These are phyloP conservation scores for Melanaphis sacchari DNA, from an alignment of 1,140 invertebrate species.

Conservation along the genomic window DNA sequence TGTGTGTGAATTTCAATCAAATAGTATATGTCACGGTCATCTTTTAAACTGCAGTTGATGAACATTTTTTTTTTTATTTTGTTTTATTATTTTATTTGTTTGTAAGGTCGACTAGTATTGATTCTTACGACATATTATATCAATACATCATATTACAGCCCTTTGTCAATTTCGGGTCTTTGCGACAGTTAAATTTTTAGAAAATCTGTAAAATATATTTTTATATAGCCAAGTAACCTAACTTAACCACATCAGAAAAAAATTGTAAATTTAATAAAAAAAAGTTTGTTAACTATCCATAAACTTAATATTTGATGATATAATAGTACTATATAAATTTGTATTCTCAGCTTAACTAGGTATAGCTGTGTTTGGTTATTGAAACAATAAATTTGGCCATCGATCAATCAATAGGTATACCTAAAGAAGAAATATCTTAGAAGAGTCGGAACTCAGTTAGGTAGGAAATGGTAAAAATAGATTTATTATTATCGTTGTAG, in stretches of 20 bases:
- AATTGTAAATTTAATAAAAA: not conserved
- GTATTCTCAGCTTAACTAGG: not conserved
- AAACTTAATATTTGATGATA: not conserved
- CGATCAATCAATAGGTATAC: not conserved
- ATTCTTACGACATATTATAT: slow-evolving; percentile 24
- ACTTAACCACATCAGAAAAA: not conserved
- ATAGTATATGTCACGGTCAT: slow-evolving; percentile 52
- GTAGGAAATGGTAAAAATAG: not conserved
- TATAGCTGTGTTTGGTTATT: not conserved
- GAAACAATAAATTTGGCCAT: not conserved
- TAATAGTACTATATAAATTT: no score
- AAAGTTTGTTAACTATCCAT: not conserved
- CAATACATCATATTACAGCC: slow-evolving; percentile 5
- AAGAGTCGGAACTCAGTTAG: not conserved
- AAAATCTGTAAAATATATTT: not conserved
- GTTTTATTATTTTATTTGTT: slow-evolving; percentile 19
- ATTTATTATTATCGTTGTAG: not conserved
- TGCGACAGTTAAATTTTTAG: not conserved
- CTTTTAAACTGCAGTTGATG: slow-evolving; percentile 33
- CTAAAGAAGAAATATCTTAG: not conserved
- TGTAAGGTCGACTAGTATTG: slow-evolving; percentile 50
- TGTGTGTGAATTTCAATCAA: not conserved
- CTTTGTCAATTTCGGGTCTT: slow-evolving; percentile 40
- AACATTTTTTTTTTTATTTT: not conserved
- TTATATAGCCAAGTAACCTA: no score